A percentile compares a stretch with the other conserved stretches of the same genome.
Conservation (phyloP, 2,113 vertebrate genomes). For the Alces alces region DNA sequence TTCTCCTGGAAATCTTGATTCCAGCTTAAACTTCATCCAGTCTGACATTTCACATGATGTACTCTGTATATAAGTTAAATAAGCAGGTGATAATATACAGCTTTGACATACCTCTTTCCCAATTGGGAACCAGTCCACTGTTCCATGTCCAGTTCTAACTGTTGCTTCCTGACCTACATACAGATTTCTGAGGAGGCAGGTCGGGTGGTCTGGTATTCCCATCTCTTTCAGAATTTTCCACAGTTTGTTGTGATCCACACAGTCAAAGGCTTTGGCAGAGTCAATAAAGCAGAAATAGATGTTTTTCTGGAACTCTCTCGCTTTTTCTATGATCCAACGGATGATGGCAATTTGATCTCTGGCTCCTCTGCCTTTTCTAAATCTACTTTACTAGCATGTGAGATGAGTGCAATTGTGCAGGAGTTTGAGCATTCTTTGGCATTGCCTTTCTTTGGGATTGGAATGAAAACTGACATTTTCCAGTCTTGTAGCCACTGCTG, state of each 20-base stretch:
- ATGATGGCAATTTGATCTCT: neutral
- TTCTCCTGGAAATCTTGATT: neutral
- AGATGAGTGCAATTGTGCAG: neutral
- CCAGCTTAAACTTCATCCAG: neutral
- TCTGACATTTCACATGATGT: neutral
- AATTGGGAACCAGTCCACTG: neutral
- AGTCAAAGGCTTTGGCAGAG: neutral
- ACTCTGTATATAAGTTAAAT: neutral
- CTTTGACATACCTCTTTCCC: neutral
- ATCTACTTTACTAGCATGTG: neutral
- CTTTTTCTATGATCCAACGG: neutral
- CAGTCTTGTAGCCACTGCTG: neutral
- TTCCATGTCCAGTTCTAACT: neutral
- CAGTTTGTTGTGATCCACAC: neutral
- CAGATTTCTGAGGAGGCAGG: neutral
- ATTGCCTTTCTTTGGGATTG: neutral
- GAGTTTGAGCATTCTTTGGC: neutral
- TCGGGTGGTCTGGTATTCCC: neutral
- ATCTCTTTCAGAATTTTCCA: neutral
- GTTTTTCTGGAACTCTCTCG: neutral
- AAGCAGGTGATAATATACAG: neutral
- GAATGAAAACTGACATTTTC: neutral
- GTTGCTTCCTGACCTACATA: neutral
- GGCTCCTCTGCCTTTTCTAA: neutral
- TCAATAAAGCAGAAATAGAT: neutral